phyloP scores from a whole-genome alignment of 1,140 invertebrate species.

The Drosophila persimilis region DNA sequence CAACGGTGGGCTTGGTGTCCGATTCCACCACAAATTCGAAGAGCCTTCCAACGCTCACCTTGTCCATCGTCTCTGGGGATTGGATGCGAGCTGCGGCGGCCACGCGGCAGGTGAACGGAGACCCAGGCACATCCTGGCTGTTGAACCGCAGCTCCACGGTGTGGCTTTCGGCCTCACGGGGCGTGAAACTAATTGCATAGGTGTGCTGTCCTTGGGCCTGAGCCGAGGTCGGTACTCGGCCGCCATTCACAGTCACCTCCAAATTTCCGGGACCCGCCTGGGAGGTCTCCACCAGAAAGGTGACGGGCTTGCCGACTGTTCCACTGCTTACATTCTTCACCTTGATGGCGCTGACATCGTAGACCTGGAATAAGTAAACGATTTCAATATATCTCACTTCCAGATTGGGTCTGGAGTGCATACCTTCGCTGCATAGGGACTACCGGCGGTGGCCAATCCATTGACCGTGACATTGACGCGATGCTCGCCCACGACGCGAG shows the following conservation, averaged over 20 bases:
- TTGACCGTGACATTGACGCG: conserved; percentile 92
- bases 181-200: conserved; percentile 98
- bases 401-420: conserved; percentile 7
- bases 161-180: conserved; percentile 93
- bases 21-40: conserved; percentile 94
- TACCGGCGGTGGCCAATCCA: conserved; percentile 91
- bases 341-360: conserved; percentile 96
- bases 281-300: conserved; percentile 98
- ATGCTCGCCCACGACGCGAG: conserved; percentile 94
- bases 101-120: conserved; percentile 90
- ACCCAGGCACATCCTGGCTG: conserved; percentile 96
- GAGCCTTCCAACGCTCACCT: conserved; percentile 93
- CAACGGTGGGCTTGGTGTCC: conserved; percentile 89
- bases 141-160: conserved; percentile 98
- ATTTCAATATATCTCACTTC: neutral
- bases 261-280: conserved; percentile 95
- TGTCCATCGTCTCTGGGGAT: conserved; percentile 91
- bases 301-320: conserved; percentile 95
- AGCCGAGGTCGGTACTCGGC: conserved; percentile 96
- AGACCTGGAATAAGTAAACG: conserved; percentile 85
- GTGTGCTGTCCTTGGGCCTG: conserved; percentile 97
- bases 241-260: conserved; percentile 98
- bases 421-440: conserved; percentile 95
- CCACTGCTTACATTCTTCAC: conserved; percentile 96
- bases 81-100: conserved; percentile 90